These are phyloP conservation scores for Pinctada fucata DNA, from an alignment of 2,888 invertebrate species.

Conservation along the genomic window DNA sequence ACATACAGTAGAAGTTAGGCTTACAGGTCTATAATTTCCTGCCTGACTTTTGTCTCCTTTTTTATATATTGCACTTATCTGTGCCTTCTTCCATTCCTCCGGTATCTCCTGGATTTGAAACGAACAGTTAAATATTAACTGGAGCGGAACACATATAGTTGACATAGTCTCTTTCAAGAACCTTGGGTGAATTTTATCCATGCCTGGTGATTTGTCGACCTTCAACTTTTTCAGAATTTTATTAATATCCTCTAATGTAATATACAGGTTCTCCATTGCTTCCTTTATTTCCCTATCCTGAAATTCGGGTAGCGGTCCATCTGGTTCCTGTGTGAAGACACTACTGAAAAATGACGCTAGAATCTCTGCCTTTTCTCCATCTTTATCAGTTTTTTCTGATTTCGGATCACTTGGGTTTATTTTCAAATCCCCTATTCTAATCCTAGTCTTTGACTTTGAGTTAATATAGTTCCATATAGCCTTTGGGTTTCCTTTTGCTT, in stretches of 20 bases:
- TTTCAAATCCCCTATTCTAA: background rate
- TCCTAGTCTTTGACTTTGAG: conserved; percentile 4
- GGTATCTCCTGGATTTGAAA: background rate
- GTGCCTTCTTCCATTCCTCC: conserved; percentile 4
- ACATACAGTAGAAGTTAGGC: conserved; percentile 15
- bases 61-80: conserved; percentile 1
- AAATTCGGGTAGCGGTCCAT: background rate
- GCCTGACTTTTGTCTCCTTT: conserved; percentile 8
- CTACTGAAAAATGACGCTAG: background rate
- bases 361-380: conserved; percentile 1
- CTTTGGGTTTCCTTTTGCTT: conserved; percentile 7
- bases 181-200: conserved; percentile 10
- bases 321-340: background rate
- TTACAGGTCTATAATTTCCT: conserved; percentile 10
- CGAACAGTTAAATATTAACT: conserved; percentile 2
- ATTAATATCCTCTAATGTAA: background rate
- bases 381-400: background rate
- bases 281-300: background rate
- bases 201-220: conserved; percentile 5
- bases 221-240: conserved; percentile 5
- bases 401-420: background rate
- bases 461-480: conserved; percentile 2
- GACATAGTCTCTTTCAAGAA: background rate
- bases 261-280: too few relatives aligned
- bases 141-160: background rate